These are phyloP conservation scores for Lycocorax pyrrhopterus DNA, from an alignment of 2,113 vertebrate genomes.

Conservation along the genomic window DNA sequence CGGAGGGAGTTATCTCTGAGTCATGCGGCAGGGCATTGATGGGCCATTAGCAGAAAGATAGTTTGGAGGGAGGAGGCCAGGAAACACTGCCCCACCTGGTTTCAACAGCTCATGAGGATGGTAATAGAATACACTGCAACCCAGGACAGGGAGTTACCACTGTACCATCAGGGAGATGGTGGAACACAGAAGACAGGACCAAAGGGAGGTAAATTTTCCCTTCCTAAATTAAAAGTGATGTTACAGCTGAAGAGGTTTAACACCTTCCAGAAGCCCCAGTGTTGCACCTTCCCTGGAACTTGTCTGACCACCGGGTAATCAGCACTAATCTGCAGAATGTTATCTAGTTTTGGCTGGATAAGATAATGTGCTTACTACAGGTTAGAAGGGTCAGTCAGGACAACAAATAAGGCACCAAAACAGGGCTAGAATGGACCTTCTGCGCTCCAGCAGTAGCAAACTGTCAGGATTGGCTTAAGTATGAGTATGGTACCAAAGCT, in stretches of 20 bases:
- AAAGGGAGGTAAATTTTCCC: background rate
- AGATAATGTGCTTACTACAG: background rate
- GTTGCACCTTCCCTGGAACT: background rate
- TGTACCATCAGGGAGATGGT: background rate
- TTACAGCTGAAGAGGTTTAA: background rate
- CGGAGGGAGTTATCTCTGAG: no score
- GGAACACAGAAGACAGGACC: background rate
- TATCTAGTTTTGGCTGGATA: background rate
- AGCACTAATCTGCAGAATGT: background rate
- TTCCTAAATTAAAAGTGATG: background rate
- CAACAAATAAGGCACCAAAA: background rate
- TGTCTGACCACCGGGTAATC: background rate
- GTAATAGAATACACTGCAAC: no score
- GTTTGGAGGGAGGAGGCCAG: no score
- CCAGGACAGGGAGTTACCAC: background rate
- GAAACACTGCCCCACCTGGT: no score
- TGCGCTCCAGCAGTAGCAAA: background rate
- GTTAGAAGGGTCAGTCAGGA: background rate
- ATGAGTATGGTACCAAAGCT: background rate
- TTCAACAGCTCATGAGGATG: no score
- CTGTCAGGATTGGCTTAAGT: background rate
- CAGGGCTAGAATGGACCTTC: background rate
- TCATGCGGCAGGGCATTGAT: no score
- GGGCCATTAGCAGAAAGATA: no score
- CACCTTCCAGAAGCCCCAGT: background rate